A percentile compares a stretch with the other conserved stretches of the same genome.
Conservation (phyloP, 2,113 vertebrate species). For the Etheostoma spectabile region DNA sequence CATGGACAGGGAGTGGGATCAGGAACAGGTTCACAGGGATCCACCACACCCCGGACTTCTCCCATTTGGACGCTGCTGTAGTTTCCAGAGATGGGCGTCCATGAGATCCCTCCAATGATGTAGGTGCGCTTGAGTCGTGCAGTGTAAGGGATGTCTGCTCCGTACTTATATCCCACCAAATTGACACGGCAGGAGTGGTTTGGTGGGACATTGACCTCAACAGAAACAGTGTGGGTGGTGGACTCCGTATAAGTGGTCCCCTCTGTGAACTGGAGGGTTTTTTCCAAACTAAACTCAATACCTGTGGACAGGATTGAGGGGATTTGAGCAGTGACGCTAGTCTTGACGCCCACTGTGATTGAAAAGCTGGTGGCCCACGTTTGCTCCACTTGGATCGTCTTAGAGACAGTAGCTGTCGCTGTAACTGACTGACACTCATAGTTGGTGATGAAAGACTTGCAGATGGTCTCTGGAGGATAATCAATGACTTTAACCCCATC, state of each 20-base stretch:
- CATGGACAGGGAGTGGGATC: no score
- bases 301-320: not conserved
- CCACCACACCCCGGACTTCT: no score
- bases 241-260: conserved; percentile 29
- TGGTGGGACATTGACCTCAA: conserved; percentile 27
- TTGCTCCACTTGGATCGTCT: conserved; percentile 35
- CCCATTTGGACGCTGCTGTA: no score
- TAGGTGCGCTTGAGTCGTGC: no score
- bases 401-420: conserved; percentile 20
- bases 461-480: conserved; percentile 61
- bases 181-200: no score
- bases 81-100: no score
- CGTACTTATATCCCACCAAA: no score
- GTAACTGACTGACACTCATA: conserved; percentile 24
- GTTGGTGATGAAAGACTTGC: conserved; percentile 30
- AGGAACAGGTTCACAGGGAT: no score
- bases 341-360: conserved; percentile 44
- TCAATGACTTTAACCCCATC: conserved; percentile 26
- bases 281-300: conserved; percentile 53
- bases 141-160: no score
- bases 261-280: conserved; percentile 32
- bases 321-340: conserved; percentile 38
- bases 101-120: no score
- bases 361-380: conserved; percentile 45
- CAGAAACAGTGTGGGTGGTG: conserved; percentile 24